Base-by-base conservation (phyloP, 2,888 invertebrate genomes). In the Zygothrica quintamaculata region DNA sequence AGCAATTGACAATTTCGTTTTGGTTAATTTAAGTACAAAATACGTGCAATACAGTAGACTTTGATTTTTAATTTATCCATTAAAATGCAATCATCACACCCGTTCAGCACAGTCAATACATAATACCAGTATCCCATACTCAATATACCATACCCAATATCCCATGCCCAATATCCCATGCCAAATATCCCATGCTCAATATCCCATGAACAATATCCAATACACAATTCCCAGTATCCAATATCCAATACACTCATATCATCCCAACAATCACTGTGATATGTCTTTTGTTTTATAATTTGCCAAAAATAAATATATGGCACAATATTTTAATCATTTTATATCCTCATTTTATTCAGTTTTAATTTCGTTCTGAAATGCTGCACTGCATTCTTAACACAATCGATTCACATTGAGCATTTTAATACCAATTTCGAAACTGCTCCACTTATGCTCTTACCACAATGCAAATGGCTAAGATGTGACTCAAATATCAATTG, bases 41-140 rank as follows among this genome's bases (percentile, higher is more conserved):
- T 84, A 88, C 87, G 87, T 88, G 88, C 68, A 62, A 36, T 65
- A 60, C 59, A 58, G 69, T 53, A 65, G 74, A 65, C 87, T 88
- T 87, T 88, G 88, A 84, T 88, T 85, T 85, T 88, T 89, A 89
- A 89, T 89, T 87, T 82, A 77, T 77, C 78, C 87, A 89, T 89
- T 89, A 89, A 89, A 89, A 89, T 88, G 88, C 89, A 85, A 89
- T 89, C 88, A 88, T 88, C 84, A 84, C 88, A 72, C 74, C 74
- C 64, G 55, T 22, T 50, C 48, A 57, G 34, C 11, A 36, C 42
- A 52, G 44, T 55, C 56, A 42, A 50, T 12, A 57, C 34, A 42
- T 65, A n/a, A n/a, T 67, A 53, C 48, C 65, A 67, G 53, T 36
- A 3, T 18, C 11, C 39, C 16, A 8, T 25, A 65, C 56, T 44